A percentile compares a stretch with the other conserved stretches of the same genome.
phyloP scores from a whole-genome alignment of 1,140 invertebrate genomes.

The Polypedilum vanderplanki region DNA sequence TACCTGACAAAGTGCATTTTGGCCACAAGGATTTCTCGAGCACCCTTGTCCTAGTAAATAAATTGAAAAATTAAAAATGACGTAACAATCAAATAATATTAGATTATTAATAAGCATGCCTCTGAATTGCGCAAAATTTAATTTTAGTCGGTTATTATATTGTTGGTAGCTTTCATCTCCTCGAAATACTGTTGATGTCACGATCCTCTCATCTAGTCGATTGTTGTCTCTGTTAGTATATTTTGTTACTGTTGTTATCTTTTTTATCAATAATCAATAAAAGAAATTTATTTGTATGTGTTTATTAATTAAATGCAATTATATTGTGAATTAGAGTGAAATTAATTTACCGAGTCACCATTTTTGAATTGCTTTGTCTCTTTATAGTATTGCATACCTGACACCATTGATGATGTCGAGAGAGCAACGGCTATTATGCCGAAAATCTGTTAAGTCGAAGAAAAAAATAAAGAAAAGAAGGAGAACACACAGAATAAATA shows the following conservation, averaged over 20 bases:
- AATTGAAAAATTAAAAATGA: not conserved
- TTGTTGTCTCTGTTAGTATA: not conserved
- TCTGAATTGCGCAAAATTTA: constrained; percentile 12
- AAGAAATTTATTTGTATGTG: not conserved
- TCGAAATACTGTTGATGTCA: not conserved
- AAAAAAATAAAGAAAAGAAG: not conserved
- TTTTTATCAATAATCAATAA: not conserved
- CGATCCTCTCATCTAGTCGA: not conserved
- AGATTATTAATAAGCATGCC: not conserved
- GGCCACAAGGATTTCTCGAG: constrained; percentile 48
- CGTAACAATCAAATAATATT: not conserved
- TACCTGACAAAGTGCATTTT: constrained; percentile 58
- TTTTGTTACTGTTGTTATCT: constrained; percentile 28
- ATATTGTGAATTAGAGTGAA: not conserved
- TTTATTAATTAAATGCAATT: not conserved
- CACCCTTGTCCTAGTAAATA: constrained; percentile 35
- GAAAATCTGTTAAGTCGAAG: not conserved
- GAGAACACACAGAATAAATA: not conserved
- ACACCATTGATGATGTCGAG: not conserved
- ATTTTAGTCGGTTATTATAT: not conserved
- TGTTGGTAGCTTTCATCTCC: not conserved
- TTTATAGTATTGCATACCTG: constrained; percentile 21
- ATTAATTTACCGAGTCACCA: constrained; percentile 23
- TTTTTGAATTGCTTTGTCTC: not conserved
- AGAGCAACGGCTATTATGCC: not conserved